These are phyloP conservation scores for Gonioctena quinquepunctata DNA, from an alignment of 1,140 invertebrate genomes.

Conservation along the genomic window DNA sequence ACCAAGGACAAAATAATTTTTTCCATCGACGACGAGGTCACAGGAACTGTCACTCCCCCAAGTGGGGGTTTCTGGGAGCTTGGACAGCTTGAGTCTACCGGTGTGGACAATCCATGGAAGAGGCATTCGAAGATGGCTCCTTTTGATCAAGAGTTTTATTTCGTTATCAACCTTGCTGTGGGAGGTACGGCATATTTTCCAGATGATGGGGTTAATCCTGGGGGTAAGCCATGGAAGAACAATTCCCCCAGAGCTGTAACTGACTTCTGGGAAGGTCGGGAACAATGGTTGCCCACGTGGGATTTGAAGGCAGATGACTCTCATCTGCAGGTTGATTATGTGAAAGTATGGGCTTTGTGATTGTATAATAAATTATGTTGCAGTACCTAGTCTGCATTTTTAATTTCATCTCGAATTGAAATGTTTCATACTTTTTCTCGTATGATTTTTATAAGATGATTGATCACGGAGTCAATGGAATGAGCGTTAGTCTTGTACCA, in stretches of 20 bases:
- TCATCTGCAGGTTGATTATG: conserved; percentile 63
- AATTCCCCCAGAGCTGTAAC: conserved; percentile 37
- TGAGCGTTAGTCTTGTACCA: no score
- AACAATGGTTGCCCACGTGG: conserved; percentile 61
- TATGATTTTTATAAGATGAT: no score
- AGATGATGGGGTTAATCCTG: conserved; percentile 49
- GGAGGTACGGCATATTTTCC: conserved; percentile 57
- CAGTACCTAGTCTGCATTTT: no score
- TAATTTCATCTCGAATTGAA: no score
- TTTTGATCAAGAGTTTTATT: conserved; percentile 67
- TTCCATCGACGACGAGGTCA: conserved; percentile 33
- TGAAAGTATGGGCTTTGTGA: conserved; percentile 58
- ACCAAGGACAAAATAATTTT: conserved; percentile 47
- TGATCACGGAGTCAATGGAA: no score
- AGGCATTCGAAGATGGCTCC: conserved; percentile 58
- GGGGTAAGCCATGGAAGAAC: conserved; percentile 59
- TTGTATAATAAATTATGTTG: not conserved
- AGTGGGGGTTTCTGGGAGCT: conserved; percentile 39
- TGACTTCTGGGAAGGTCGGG: conserved; percentile 58
- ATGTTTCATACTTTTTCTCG: no score
- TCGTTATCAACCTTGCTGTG: conserved; percentile 62
- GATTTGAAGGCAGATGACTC: conserved; percentile 50
- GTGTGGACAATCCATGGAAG: conserved; percentile 52
- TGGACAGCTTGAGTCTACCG: conserved; percentile 18
- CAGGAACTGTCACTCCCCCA: conserved; percentile 32